Conservation (phyloP, 2,888 invertebrate species). For the Aporophyla lueneburgensis region DNA sequence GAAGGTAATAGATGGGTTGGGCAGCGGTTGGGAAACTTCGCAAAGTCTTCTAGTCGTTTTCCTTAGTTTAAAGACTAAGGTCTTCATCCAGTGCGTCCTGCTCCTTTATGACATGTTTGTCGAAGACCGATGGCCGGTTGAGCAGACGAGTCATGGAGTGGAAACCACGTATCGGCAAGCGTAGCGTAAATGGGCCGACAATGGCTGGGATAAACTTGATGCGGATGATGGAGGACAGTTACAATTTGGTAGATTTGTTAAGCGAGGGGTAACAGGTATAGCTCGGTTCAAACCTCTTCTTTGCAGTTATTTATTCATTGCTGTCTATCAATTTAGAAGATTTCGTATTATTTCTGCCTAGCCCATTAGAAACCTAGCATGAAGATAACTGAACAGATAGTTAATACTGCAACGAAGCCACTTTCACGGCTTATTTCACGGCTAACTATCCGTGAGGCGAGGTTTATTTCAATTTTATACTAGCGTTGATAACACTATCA, state of each 20-base stretch:
- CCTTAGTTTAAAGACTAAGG: too few relatives aligned
- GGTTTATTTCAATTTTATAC: conserved; percentile 29
- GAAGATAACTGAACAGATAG: conserved; percentile 40
- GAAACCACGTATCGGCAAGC: too few relatives aligned
- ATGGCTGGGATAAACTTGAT: too few relatives aligned
- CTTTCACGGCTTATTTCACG: conserved; percentile 59
- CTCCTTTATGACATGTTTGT: too few relatives aligned
- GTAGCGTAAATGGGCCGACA: too few relatives aligned
- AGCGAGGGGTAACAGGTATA: neutral
- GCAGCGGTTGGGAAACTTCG: too few relatives aligned
- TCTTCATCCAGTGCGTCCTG: too few relatives aligned
- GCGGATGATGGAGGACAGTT: too few relatives aligned
- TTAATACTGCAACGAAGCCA: conserved; percentile 38
- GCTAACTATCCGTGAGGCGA: conserved; percentile 50
- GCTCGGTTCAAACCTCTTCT: neutral
- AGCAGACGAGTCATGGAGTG: too few relatives aligned
- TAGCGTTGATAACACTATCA: conserved; percentile 23
- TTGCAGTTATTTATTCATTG: conserved; percentile 1
- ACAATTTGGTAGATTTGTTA: neutral
- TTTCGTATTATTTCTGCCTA: conserved; percentile 17
- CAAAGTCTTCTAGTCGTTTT: too few relatives aligned
- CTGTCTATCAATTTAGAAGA: neutral
- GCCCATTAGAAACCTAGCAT: neutral
- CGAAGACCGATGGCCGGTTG: too few relatives aligned
- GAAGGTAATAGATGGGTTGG: too few relatives aligned